Base-by-base conservation (phyloP, 53 echinoderm and acorn worm species). In the Patiria pectinifera region DNA sequence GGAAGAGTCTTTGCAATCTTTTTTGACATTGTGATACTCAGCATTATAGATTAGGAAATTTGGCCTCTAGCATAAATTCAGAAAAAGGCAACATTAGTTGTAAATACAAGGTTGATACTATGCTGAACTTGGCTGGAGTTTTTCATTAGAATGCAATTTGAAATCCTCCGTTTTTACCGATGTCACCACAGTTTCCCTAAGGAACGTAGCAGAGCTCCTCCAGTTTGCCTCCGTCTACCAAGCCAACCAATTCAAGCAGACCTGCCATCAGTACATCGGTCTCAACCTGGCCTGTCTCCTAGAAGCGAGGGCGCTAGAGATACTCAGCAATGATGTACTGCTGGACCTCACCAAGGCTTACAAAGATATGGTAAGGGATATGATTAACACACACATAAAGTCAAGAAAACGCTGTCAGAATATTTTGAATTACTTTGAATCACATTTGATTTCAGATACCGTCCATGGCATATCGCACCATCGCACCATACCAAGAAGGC, bases 151-250 rank as follows among this genome's bases (percentile, higher is more conserved):
- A 49, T 49, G 6, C 49, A 49, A 6, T 49, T 49, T 49, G 49
- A 49, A 49, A 49, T 49, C 9, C 6, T 63, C 9, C 18, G 3
- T 2, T 63, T 16, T 63, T 63, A 3, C 63, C 18, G 14, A 63
- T 63, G 18, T 5, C 63, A 63, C 9, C 60, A 0, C 71, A 97
- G 96, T 98, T 47, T 93, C 95, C 47, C 77, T 98, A 61, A 92
- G 94, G 94, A 99, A 97, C 84, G 99, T 93, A 12, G 91, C 96
- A 16, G 97, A 99, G 61, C 89, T 99, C 71, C 93, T 99, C 13
- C 92, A 99, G 95, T 99, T 99, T 96, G 95, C 96, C 69, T 93
- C 94, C 16, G 75, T 97, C 71, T 97, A 99, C 89, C 96, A 94
- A 82, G 96, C 99, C n/a, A 74, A 77, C 21, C 99, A 99, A 93